These are phyloP conservation scores for Rattus norvegicus DNA, from an alignment of 2,113 vertebrate species.

Conservation along the genomic window GRCr8 NC_086020.1:227681501-227682000, in stretches of 20 bases:
- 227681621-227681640: not conserved
- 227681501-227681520: not conserved
- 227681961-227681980: not conserved
- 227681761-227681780: not conserved
- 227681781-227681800: not conserved
- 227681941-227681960: not conserved
- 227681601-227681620: not conserved
- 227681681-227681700: not conserved
- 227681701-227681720: not conserved
- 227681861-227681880: not conserved
- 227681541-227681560: not conserved
- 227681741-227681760: conserved; percentile 32
- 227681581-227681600: not conserved
- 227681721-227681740: not conserved
- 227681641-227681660: not conserved
- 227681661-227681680: not conserved
- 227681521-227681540: not conserved
- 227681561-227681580: not conserved
- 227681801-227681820: conserved; percentile 10
- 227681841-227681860: not conserved
- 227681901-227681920: conserved; percentile 10
- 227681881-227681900: conserved; percentile 3
- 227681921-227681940: not conserved
- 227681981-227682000: not conserved
- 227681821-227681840: not conserved